phyloP scores from a whole-genome alignment of 2,888 invertebrate genomes.

The Clostera curtula region DNA sequence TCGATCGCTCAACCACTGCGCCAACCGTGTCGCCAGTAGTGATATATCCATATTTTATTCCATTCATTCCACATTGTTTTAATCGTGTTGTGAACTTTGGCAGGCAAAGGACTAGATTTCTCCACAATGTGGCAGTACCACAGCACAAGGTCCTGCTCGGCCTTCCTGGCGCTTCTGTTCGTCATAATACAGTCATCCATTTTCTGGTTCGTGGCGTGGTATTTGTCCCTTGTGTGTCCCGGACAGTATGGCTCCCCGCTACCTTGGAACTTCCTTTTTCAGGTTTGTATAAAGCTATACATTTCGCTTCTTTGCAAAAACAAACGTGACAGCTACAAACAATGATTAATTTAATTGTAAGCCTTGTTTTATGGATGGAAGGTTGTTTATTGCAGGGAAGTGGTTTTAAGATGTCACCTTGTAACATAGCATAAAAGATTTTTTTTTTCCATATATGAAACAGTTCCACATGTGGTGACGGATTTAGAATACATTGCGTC shows the following conservation, averaged over 20 bases:
- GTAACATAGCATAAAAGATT: too few species aligned
- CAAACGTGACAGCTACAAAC: neutral
- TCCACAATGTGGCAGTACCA: slow-evolving; percentile 18
- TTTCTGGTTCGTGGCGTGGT: slow-evolving; percentile 29
- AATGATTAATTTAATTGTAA: neutral
- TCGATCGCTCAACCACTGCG: too few species aligned
- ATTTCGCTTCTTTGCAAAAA: neutral
- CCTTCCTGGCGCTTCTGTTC: slow-evolving; percentile 15
- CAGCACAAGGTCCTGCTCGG: slow-evolving; percentile 4
- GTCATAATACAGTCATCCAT: slow-evolving; percentile 45
- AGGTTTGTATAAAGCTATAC: slow-evolving; percentile 53
- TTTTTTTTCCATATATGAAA: too few species aligned
- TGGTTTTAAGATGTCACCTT: too few species aligned
- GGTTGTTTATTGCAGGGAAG: too few species aligned
- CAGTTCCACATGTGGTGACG: too few species aligned
- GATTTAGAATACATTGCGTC: too few species aligned
- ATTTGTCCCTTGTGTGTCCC: slow-evolving; percentile 56
- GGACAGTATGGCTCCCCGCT: slow-evolving; percentile 81
- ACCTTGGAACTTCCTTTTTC: slow-evolving; percentile 77
- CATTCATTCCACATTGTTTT: too few species aligned
- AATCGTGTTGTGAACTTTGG: neutral
- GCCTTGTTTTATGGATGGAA: too few species aligned
- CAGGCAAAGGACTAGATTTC: slow-evolving; percentile 29
- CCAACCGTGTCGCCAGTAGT: too few species aligned
- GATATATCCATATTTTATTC: too few species aligned